Evolutionary conservation across 2,888 invertebrate species (phyloP), one percentile per base, ranked within the genome.

Genomic region (Drosophila greeni): DNA sequence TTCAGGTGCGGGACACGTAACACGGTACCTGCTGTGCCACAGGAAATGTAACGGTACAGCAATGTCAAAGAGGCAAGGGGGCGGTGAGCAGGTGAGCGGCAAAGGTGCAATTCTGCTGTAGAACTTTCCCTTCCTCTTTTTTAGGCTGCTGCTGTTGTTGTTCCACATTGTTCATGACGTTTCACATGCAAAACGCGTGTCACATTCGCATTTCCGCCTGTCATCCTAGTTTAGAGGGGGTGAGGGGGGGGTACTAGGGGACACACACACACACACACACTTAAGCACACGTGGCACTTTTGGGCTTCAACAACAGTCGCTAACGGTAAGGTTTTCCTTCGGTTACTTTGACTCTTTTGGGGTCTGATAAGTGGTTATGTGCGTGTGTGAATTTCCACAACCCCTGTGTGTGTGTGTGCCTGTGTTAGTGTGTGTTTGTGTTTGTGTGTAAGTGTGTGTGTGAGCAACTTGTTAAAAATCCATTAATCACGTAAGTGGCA

Each of bases 401-500:
- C 42, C 24, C 5, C 16, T 24, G 40, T 14, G n/a, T 42, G 40
- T 7, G 39, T 3, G 39, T 23, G 40, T 40, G 54, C 36, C 42
- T 42, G 60, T 39, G 52, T 45, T 40, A 40, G 29, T 51, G 31
- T 36, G 56, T 75, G 76, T n/a, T n/a, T 14, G n/a, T 42, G 40
- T 7, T 20, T 3, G 39, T 23, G 40, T 40, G 54, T 42, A 58
- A 36, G 52, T 45, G 43, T 43, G 29, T 51, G 31, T 36, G 56
- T 75, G 76, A 73, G 84, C 69, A 85, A 85, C 85, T 85, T 84
- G 83, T 85, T 83, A 80, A 84, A 86, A 85, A 85, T 77, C 82
- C 86, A 85, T 86, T 86, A 86, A 86, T 86, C 86, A 86, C 82
- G 74, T 84, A 82, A 85, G 82, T 79, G 81, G 81, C 82, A 81